Conservation (phyloP, 2,888 invertebrate genomes). For the Serrognathus titanus region DNA sequence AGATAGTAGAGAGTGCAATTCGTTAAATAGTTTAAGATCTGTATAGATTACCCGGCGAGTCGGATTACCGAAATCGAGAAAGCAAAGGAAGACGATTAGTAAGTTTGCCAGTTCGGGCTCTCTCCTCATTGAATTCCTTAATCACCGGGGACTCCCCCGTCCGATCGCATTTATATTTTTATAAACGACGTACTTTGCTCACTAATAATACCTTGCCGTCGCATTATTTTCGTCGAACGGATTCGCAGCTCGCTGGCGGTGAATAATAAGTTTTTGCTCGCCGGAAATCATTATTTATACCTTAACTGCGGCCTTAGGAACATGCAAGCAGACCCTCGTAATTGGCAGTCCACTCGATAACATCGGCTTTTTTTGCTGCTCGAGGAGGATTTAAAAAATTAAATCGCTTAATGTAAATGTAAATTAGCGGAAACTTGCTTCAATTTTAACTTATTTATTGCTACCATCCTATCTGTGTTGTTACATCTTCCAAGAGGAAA, state of each 20-base stretch:
- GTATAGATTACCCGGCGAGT: conserved; percentile 41
- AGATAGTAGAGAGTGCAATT: conserved; percentile 18
- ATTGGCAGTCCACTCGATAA: conserved; percentile 17
- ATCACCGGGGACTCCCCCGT: conserved; percentile 22
- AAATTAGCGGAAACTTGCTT: conserved; percentile 16
- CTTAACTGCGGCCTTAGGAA: conserved; percentile 8
- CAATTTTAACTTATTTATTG: background rate
- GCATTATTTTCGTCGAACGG: no score
- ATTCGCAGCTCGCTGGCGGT: background rate
- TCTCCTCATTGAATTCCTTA: conserved; percentile 34
- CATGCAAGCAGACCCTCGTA: conserved; percentile 12
- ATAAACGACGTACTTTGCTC: no score
- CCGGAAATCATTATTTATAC: conserved; percentile 25
- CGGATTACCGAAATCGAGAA: conserved; percentile 39
- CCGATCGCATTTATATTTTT: no score
- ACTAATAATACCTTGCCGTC: no score
- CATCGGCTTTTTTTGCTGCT: conserved; percentile 6
- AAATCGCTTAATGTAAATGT: conserved; percentile 13
- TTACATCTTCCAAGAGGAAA: no score
- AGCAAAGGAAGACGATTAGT: conserved; percentile 42
- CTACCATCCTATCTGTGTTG: no score
- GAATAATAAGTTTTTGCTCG: conserved; percentile 20
- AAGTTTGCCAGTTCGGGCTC: conserved; percentile 34
- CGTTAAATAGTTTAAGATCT: conserved; percentile 42
- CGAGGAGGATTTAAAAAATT: conserved; percentile 1